phyloP scores from a whole-genome alignment of 2,797 vertebrate genomes.

The Helicolenus hilgendorfi region DNA sequence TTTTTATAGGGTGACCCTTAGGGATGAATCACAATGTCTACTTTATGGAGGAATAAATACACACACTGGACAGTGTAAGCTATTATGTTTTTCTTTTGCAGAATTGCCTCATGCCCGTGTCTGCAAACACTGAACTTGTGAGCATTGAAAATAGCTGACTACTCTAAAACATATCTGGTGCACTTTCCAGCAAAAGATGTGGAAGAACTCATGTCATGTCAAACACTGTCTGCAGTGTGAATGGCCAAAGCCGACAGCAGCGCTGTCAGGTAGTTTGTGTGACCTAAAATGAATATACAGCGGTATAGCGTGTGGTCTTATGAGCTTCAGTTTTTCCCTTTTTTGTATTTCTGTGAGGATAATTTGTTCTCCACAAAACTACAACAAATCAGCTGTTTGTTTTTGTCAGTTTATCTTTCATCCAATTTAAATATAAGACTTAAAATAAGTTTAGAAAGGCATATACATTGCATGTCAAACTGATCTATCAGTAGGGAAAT shows the following conservation, averaged over 20 bases:
- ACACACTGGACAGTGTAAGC: slow-evolving; percentile 49
- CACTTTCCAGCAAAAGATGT: slow-evolving; percentile 53
- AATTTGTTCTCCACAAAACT: not conserved
- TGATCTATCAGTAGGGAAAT: not conserved
- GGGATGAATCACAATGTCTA: slow-evolving; percentile 65
- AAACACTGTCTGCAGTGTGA: slow-evolving; percentile 17
- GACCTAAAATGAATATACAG: slow-evolving; percentile 55
- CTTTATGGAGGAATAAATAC: slow-evolving; percentile 51
- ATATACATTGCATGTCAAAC: not conserved
- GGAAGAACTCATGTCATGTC: slow-evolving; percentile 36
- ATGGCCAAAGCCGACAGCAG: slow-evolving; percentile 46
- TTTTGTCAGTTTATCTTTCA: not conserved
- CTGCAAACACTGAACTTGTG: slow-evolving; percentile 52
- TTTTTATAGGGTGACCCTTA: slow-evolving; percentile 62
- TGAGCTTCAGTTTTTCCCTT: slow-evolving; percentile 33
- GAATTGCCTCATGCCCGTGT: slow-evolving; percentile 68
- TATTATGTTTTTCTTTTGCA: slow-evolving; percentile 62
- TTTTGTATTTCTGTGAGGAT: not conserved
- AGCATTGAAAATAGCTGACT: slow-evolving; percentile 74
- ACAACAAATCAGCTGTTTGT: not conserved
- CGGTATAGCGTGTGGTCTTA: not conserved
- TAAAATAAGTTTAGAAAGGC: not conserved
- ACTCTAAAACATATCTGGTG: slow-evolving; percentile 49
- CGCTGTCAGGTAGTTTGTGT: slow-evolving; percentile 40
- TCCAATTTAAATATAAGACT: not conserved